phyloP scores from a whole-genome alignment of 1,140 invertebrate genomes.

The Stegodyphus dumicola region DNA sequence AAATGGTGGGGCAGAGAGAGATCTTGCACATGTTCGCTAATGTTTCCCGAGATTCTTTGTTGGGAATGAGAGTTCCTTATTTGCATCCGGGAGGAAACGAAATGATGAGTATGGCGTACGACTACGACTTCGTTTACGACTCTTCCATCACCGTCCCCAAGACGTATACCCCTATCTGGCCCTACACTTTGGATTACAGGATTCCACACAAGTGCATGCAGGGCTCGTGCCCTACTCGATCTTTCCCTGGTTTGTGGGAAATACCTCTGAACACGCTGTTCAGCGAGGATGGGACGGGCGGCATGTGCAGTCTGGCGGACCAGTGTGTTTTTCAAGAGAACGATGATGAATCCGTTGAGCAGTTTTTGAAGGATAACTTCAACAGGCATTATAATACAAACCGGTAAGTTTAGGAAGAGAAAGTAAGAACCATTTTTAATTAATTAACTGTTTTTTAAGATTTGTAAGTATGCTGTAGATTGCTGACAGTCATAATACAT shows the following conservation, averaged over 20 bases:
- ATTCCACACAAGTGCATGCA: constrained; percentile 86
- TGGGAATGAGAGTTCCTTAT: constrained; percentile 84
- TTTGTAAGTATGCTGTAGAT: not conserved
- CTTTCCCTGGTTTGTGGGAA: constrained; percentile 94
- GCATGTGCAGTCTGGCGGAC: constrained; percentile 91
- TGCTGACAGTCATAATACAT: too few species aligned
- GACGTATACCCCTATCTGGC: constrained; percentile 86
- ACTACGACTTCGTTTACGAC: constrained; percentile 94
- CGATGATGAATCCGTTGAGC: constrained; percentile 85
- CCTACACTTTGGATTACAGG: constrained; percentile 93
- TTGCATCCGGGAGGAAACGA: constrained; percentile 92
- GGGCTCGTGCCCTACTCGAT: constrained; percentile 81
- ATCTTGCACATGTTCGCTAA: constrained; percentile 90
- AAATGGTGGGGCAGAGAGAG: constrained; percentile 90
- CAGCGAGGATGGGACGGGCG: constrained; percentile 87
- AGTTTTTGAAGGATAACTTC: constrained; percentile 93
- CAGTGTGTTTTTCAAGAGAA: constrained; percentile 87
- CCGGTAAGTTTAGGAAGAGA: constrained; percentile 66
- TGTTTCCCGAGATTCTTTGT: constrained; percentile 77
- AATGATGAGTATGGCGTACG: constrained; percentile 88
- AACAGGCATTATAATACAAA: constrained; percentile 70
- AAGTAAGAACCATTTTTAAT: constrained; percentile 17
- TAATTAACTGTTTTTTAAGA: not conserved
- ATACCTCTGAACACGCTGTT: constrained; percentile 93
- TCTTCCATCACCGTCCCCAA: constrained; percentile 92